These are phyloP conservation scores for Trichogramma pretiosum DNA, from an alignment of 1,140 invertebrate genomes.

Conservation along the genomic window DNA sequence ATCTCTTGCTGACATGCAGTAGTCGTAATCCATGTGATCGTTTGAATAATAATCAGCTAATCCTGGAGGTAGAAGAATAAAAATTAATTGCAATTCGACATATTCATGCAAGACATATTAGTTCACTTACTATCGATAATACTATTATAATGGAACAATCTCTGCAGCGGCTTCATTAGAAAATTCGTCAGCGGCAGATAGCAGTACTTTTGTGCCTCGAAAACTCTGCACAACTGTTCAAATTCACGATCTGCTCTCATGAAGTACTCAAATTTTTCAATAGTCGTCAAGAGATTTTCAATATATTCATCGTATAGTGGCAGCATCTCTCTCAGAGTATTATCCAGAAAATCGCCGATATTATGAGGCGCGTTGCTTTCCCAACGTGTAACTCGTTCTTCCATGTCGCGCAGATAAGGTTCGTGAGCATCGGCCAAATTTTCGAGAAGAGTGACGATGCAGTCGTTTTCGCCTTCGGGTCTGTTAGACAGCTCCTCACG, in stretches of 20 bases:
- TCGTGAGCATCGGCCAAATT: constrained; percentile 59
- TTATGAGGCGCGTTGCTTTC: constrained; percentile 47
- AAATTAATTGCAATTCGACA: constrained; percentile 6
- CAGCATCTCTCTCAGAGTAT: constrained; percentile 40
- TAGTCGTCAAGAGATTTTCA: constrained; percentile 63
- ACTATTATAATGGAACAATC: constrained; percentile 76
- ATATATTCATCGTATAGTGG: constrained; percentile 75
- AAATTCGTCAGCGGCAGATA: constrained; percentile 81
- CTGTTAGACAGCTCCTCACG: constrained; percentile 58
- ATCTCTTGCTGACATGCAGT: constrained; percentile 62
- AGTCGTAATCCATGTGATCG: constrained; percentile 64
- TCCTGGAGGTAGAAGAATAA: constrained; percentile 46
- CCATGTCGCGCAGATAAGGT: constrained; percentile 59
- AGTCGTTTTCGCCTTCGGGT: constrained; percentile 48
- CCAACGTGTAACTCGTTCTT: constrained; percentile 57
- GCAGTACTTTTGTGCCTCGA: constrained; percentile 78
- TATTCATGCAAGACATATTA: too few species aligned
- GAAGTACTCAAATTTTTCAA: constrained; percentile 66
- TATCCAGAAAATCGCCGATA: constrained; percentile 53
- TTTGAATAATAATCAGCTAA: constrained; percentile 68
- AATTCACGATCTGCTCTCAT: constrained; percentile 65
- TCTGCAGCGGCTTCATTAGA: constrained; percentile 80
- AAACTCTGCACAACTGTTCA: constrained; percentile 72
- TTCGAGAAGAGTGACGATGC: constrained; percentile 54
- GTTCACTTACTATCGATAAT: constrained; percentile 69